Evolutionary conservation across 2,113 vertebrate genomes (phyloP).

Genomic region (Pseudorectes ferrugineus): DNA sequence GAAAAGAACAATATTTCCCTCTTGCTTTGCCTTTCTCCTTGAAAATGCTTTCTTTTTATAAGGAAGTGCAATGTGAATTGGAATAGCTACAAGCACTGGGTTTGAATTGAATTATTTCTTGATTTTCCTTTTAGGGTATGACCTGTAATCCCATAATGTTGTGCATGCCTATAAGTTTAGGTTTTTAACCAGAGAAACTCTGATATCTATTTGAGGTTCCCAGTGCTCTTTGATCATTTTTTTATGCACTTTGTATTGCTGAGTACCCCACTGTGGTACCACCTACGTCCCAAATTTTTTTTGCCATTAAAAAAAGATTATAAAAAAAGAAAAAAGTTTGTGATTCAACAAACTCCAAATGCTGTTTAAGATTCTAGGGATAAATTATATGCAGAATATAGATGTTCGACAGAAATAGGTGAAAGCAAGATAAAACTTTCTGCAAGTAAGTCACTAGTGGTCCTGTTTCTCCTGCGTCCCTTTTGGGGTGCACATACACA

Average conservation of each 20-base stretch:
- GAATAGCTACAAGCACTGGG: not conserved
- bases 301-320: not conserved
- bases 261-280: not conserved
- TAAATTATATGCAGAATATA: not conserved
- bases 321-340: not conserved
- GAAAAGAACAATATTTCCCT: not conserved
- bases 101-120: constrained; percentile 1
- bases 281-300: not conserved
- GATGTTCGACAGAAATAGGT: not conserved
- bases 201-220: not conserved
- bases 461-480: not conserved
- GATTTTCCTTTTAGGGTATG: not conserved
- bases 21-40: not conserved
- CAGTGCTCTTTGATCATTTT: not conserved
- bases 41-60: not conserved
- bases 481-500: not conserved
- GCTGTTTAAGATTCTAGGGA: not conserved
- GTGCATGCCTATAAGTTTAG: not conserved
- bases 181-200: not conserved
- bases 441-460: not conserved
- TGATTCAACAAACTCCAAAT: not conserved
- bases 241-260: not conserved
- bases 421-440: not conserved
- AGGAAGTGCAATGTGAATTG: not conserved
- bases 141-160: not conserved